Evolutionary conservation across 2,888 invertebrate genomes (phyloP), one percentile per base, ranked within the genome.

Genomic region (Synanthedon tipuliformis): DNA sequence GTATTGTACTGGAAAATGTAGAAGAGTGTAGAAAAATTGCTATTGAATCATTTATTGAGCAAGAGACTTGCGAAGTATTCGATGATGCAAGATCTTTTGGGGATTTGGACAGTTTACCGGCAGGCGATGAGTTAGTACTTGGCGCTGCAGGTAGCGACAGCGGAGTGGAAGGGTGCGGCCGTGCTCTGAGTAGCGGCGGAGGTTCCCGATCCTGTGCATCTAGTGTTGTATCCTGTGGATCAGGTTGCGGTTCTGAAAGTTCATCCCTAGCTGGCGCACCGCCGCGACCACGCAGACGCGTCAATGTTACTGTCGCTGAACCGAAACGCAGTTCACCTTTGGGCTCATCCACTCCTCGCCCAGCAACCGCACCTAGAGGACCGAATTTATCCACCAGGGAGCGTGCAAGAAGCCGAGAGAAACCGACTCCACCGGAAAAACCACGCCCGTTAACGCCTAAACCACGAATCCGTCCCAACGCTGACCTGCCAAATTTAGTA

Each of bases 221-320:
- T 48, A 94, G 94, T 59, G 89, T 94, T 56, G 92, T 93, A 18
- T 94, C 94, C 57, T 93, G 92, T 69, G 93, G 92, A 59, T 94
- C 93, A 2, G 93, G 93, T 7, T 92, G 92, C 66, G 94, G 94
- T 51, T 94, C 94, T 61, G 94, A 94, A 68, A 94, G 93, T 71
- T 93, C 94, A 0, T 93, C 93, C 0, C 76, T 93, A 41, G 90
- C 92, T 3, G 82, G 76, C 13, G 79, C 88, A 12, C 84, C 88
- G 18, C 88, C 88, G 51, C 79, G 88, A 12, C 78, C 81, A 1
- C 71, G 81, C 11, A 83, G 88, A 41, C 90, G 91, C 56, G 91
- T 90, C 63, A 91, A 90, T 70, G 89, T 90, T 11, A 85, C 85
- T 50, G 80, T 89, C 56, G 71, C 86, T 23, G 92, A 91, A 59